phyloP scores from a whole-genome alignment of 2,113 vertebrate species.

The Nannobrachium achirus region DNA sequence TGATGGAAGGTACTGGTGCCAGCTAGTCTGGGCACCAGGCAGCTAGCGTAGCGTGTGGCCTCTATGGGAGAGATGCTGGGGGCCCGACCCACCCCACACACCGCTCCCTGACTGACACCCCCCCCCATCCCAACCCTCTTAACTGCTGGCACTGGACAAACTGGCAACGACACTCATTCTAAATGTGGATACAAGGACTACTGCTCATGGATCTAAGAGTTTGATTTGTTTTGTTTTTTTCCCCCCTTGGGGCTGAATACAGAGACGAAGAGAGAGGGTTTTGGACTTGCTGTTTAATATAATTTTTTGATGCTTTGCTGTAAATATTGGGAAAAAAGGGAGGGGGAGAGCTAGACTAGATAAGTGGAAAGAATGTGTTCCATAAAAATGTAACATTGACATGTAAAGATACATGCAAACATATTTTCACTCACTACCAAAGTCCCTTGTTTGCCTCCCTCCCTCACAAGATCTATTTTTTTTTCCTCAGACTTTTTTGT shows the following conservation, averaged over 20 bases:
- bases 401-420: conserved; percentile 67
- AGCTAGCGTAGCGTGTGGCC: conserved; percentile 46
- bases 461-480: conserved; percentile 58
- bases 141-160: conserved; percentile 83
- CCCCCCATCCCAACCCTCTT: conserved; percentile 56
- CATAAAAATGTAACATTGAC: conserved; percentile 68
- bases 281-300: conserved; percentile 95
- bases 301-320: conserved; percentile 91
- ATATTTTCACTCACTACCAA: conserved; percentile 72
- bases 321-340: conserved; percentile 91
- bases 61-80: conserved; percentile 64
- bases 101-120: background rate
- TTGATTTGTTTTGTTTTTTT: conserved; percentile 42
- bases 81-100: conserved; percentile 35
- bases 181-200: conserved; percentile 69
- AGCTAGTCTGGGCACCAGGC: conserved; percentile 83
- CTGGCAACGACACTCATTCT: conserved; percentile 62
- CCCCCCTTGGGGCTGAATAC: conserved; percentile 44
- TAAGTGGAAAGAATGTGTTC: conserved; percentile 77
- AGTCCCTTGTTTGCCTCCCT: conserved; percentile 71
- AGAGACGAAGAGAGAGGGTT: conserved; percentile 55
- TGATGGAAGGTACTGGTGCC: conserved; percentile 98
- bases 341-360: conserved; percentile 85
- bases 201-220: conserved; percentile 65
- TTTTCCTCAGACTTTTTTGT: conserved; percentile 47